Percentiles rank a stretch among this genome's conserved stretches.
Conservation (phyloP, 1,140 invertebrate genomes). For the Chironomus tepperi region DNA sequence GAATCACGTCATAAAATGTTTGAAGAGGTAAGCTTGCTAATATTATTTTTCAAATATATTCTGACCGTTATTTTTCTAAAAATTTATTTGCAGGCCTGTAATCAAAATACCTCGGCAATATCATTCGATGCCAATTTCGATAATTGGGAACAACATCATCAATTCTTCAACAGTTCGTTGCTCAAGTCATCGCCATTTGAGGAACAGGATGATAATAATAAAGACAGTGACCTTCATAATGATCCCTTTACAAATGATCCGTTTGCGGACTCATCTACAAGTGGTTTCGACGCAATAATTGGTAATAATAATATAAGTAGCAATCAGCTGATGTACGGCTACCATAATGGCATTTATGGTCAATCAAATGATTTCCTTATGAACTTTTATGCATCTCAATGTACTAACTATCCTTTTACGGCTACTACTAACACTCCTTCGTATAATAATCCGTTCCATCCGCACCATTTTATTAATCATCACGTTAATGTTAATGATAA, state of each 20-base stretch:
- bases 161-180: background rate
- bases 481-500: background rate
- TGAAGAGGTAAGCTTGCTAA: background rate
- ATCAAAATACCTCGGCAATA: background rate
- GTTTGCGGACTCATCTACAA: background rate
- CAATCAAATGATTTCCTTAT: slow-evolving; percentile 9
- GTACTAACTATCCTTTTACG: slow-evolving; percentile 19
- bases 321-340: background rate
- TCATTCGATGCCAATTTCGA: background rate
- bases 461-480: background rate
- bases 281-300: background rate
- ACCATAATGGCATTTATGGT: background rate
- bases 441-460: slow-evolving; percentile 22
- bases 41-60: background rate
- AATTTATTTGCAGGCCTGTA: background rate
- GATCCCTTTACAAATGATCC: background rate
- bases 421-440: slow-evolving; percentile 18
- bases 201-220: background rate
- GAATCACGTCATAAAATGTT: background rate
- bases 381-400: slow-evolving; percentile 8
- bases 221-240: background rate
- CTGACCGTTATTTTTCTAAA: background rate
- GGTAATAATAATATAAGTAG: slow-evolving; percentile 21
- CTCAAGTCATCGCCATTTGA: background rate
- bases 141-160: slow-evolving; percentile 18